phyloP scores from a whole-genome alignment of 2,888 invertebrate genomes.

The Melinaea menophilus region DNA sequence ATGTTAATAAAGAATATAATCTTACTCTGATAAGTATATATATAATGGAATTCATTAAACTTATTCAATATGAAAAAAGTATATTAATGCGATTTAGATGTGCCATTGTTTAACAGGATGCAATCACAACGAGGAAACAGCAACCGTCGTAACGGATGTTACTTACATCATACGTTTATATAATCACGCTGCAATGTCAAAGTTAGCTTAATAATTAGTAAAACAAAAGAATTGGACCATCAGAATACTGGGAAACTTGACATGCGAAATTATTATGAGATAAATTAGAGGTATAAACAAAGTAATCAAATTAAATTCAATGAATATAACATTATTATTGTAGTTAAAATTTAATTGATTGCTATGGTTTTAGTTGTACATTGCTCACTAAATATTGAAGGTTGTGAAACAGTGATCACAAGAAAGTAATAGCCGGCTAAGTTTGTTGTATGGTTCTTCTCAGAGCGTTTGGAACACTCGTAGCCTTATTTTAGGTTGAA shows the following conservation, averaged over 20 bases:
- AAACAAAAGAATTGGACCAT: conserved; percentile 25
- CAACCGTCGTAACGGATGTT: conserved; percentile 48
- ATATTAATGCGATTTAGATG: not conserved
- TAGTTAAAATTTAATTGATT: no score
- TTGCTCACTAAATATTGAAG: no score
- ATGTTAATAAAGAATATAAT: no score
- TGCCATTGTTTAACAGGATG: conserved; percentile 51
- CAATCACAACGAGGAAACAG: conserved; percentile 58
- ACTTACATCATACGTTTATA: conserved; percentile 52
- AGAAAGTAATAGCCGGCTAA: no score
- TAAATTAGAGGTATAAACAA: not conserved
- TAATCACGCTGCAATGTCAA: conserved; percentile 31
- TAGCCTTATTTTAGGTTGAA: no score
- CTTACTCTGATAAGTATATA: no score
- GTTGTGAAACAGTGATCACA: no score
- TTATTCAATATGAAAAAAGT: not conserved
- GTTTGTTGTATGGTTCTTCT: no score
- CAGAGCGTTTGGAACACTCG: no score
- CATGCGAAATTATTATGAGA: conserved; percentile 8
- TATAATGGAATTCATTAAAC: not conserved
- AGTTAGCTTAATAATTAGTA: conserved; percentile 21
- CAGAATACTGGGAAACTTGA: conserved; percentile 9
- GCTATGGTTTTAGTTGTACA: no score
- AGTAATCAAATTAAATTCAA: not conserved
- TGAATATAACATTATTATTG: not conserved